Evolutionary conservation across 1,140 invertebrate genomes (phyloP).

Genomic region (Heterodera schachtii): DNA sequence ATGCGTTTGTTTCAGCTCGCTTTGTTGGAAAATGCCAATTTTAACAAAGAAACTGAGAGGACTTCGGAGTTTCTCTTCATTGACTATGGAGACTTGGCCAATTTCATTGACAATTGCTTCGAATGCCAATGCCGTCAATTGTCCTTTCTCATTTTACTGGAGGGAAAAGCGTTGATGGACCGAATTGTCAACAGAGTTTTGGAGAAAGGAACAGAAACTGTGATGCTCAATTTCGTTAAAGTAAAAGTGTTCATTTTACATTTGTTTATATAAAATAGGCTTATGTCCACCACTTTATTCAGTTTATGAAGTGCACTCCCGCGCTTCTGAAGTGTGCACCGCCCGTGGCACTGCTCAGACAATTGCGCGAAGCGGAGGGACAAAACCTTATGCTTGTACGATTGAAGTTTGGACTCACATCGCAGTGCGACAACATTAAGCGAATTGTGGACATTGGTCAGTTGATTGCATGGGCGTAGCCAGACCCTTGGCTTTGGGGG

Average conservation of each 20-base stretch:
- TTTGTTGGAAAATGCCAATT: background rate
- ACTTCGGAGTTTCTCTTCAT: background rate
- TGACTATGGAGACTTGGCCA: background rate
- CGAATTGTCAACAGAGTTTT: background rate
- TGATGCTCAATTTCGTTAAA: background rate
- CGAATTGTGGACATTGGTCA: background rate
- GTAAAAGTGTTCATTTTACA: background rate
- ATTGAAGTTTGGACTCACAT: background rate
- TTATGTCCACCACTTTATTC: background rate
- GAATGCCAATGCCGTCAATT: background rate
- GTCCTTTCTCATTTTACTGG: background rate
- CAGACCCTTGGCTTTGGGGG: too few relatives aligned
- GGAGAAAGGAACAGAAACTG: background rate
- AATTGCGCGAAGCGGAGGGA: background rate
- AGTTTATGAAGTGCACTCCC: background rate
- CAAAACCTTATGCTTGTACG: background rate
- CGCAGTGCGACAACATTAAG: background rate
- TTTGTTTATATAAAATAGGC: too few relatives aligned
- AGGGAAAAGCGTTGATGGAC: background rate
- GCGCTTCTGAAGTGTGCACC: background rate
- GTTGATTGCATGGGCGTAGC: background rate
- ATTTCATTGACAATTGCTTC: background rate
- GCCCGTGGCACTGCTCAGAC: background rate
- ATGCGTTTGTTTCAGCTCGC: background rate
- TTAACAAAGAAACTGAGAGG: background rate